Conservation (phyloP, 2,888 invertebrate species). For the Oscheius sp. region DNA sequence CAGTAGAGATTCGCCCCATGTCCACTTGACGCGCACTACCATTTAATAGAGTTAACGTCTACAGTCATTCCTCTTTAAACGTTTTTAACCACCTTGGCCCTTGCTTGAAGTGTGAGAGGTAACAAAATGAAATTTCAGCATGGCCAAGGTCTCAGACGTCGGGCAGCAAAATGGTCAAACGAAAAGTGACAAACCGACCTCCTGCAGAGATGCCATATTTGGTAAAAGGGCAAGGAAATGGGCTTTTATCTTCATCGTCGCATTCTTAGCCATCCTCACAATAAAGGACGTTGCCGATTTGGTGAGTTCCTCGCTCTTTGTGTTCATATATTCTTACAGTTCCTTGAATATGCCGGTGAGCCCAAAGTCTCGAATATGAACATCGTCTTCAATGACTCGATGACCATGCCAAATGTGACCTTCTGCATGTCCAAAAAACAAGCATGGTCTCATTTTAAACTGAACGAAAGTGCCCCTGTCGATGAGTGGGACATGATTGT, state of each 20-base stretch:
- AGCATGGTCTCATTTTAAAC: conserved; percentile 70
- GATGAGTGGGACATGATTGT: conserved; percentile 68
- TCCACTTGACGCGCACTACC: conserved; percentile 16
- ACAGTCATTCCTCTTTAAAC: conserved; percentile 5
- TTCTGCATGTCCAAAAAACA: conserved; percentile 71
- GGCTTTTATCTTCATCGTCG: conserved; percentile 69
- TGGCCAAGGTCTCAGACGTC: conserved; percentile 45
- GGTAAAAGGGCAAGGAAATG: conserved; percentile 63
- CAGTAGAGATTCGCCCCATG: conserved; percentile 28
- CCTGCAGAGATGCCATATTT: conserved; percentile 59
- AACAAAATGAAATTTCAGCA: conserved; percentile 41
- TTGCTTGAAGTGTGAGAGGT: neutral
- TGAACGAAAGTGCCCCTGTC: conserved; percentile 58
- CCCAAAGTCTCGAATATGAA: conserved; percentile 71
- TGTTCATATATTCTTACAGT: conserved; percentile 46
- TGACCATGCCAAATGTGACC: conserved; percentile 71
- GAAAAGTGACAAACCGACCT: conserved; percentile 37
- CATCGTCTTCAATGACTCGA: conserved; percentile 71
- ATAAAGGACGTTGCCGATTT: conserved; percentile 68
- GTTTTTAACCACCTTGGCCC: neutral
- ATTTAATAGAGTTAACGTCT: conserved; percentile 35
- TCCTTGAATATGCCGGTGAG: conserved; percentile 64
- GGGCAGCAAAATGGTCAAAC: conserved; percentile 23
- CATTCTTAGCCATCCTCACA: conserved; percentile 69
- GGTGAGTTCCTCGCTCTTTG: conserved; percentile 47